A percentile compares a stretch with the other conserved stretches of the same genome.
These are phyloP conservation scores for Yponomeuta sedellus DNA, from an alignment of 2,888 invertebrate genomes.

Conservation along the genomic window DNA sequence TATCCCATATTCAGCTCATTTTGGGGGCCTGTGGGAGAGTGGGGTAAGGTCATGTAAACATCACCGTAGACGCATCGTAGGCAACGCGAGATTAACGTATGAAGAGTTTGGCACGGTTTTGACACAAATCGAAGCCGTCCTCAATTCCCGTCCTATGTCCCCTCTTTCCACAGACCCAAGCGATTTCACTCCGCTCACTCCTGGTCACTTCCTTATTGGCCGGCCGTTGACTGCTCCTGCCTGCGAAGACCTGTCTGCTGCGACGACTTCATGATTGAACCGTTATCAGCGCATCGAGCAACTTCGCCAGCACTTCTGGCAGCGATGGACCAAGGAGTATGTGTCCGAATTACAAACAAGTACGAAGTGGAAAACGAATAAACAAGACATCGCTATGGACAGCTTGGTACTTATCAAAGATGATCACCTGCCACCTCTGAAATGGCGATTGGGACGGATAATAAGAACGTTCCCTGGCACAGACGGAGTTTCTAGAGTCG, in stretches of 20 bases:
- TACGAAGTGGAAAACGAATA: too few species aligned
- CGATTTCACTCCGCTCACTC: too few species aligned
- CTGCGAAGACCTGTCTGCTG: neutral
- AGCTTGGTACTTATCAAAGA: neutral
- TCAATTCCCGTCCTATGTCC: too few species aligned
- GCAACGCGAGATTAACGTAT: too few species aligned
- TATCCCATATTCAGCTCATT: neutral
- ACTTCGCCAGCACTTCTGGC: neutral
- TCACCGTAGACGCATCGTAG: neutral
- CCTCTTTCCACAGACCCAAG: too few species aligned
- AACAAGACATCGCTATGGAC: too few species aligned
- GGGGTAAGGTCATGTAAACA: neutral
- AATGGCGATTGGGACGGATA: neutral
- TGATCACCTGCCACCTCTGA: neutral
- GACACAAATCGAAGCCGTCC: too few species aligned
- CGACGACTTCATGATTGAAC: neutral
- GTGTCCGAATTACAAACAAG: neutral
- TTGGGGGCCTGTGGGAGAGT: conserved; percentile 5
- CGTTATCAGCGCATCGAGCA: neutral
- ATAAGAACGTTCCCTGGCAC: neutral
- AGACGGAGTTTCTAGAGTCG: neutral
- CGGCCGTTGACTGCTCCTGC: neutral
- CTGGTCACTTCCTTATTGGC: neutral
- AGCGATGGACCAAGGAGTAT: neutral
- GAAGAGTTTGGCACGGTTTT: too few species aligned